Conservation (phyloP, 2,797 vertebrate species). For the Aplochiton taeniatus region DNA sequence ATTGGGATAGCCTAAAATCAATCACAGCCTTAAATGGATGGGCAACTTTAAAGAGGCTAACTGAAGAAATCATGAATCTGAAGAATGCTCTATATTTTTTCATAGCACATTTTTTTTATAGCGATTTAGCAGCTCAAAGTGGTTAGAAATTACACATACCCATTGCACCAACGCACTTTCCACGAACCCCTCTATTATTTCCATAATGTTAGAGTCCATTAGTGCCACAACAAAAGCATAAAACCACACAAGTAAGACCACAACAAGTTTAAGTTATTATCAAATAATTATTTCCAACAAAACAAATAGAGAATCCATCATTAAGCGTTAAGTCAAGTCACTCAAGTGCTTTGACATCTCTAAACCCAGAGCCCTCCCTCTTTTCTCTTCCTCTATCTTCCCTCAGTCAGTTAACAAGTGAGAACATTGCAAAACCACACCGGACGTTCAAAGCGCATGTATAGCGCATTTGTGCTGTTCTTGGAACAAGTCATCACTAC, state of each 20-base stretch:
- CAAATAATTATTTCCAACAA: constrained; percentile 8
- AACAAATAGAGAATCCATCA: constrained; percentile 48
- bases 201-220: constrained; percentile 75
- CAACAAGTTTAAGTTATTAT: constrained; percentile 10
- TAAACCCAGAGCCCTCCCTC: constrained; percentile 37
- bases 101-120: no score
- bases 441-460: constrained; percentile 47
- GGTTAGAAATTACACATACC: constrained; percentile 73
- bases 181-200: constrained; percentile 82
- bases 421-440: constrained; percentile 26
- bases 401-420: constrained; percentile 25
- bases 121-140: constrained; percentile 25
- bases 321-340: constrained; percentile 48
- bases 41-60: no score
- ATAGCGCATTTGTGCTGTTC: constrained; percentile 56
- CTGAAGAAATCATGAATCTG: no score
- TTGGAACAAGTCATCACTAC: constrained; percentile 20
- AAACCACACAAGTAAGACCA: background rate
- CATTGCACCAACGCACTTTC: constrained; percentile 78
- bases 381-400: constrained; percentile 49
- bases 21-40: no score
- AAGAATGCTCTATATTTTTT: no score
- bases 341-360: constrained; percentile 58
- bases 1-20: no score
- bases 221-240: constrained; percentile 39